Conservation (phyloP, 1,140 invertebrate genomes). For the Meloidogyne floridensis region DNA sequence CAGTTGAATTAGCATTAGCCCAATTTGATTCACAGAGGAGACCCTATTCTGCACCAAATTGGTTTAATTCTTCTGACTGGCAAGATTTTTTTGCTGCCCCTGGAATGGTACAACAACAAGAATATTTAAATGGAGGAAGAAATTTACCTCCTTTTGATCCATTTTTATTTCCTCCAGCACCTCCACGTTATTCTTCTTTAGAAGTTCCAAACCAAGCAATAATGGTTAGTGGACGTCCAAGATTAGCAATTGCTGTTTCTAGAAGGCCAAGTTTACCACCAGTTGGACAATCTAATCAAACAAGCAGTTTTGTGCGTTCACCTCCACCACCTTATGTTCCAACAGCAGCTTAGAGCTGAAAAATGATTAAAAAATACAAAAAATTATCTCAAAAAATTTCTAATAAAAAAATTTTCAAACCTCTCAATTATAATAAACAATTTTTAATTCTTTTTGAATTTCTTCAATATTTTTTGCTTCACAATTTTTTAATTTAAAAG, state of each 20-base stretch:
- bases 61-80: slow-evolving; percentile 16
- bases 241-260: neutral
- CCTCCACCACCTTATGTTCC: slow-evolving; percentile 27
- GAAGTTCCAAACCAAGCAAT: neutral
- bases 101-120: slow-evolving; percentile 23
- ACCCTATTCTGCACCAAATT: slow-evolving; percentile 25
- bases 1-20: slow-evolving; percentile 12
- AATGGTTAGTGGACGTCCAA: neutral
- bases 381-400: neutral
- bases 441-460: neutral
- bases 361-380: no score
- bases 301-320: slow-evolving; percentile 4
- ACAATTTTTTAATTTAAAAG: slow-evolving; percentile 4
- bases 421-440: neutral
- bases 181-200: slow-evolving; percentile 39
- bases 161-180: slow-evolving; percentile 29
- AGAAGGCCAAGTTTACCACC: slow-evolving; percentile 13
- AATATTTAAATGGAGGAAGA: neutral
- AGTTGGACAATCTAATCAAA: neutral
- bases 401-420: slow-evolving; percentile 1
- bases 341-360: neutral
- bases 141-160: slow-evolving; percentile 20
- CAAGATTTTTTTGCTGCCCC: neutral
- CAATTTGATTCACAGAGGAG: slow-evolving; percentile 11
- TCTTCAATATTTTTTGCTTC: slow-evolving; percentile 6